phyloP scores from a whole-genome alignment of 1,140 invertebrate species.

The Teleogryllus occipitalis region DNA sequence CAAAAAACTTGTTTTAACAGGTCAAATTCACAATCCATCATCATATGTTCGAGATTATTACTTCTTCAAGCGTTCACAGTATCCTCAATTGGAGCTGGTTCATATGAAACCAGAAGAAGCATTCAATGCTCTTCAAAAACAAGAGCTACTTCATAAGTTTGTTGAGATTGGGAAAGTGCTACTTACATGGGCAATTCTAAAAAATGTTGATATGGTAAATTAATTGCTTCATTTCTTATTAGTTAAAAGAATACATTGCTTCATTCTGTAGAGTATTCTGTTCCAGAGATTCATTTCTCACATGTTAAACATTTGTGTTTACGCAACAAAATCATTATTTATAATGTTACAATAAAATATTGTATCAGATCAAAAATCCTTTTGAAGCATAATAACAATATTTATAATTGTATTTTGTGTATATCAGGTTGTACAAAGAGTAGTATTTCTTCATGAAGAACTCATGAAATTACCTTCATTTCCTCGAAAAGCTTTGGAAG shows the following conservation, averaged over 20 bases:
- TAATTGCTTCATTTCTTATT: not conserved
- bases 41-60: constrained; percentile 96
- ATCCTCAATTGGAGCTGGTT: constrained; percentile 92
- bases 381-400: too few relatives aligned
- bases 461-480: constrained; percentile 97
- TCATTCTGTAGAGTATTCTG: too few relatives aligned
- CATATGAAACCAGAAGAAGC: constrained; percentile 89
- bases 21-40: constrained; percentile 89
- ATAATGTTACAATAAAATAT: too few relatives aligned
- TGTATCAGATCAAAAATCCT: too few relatives aligned
- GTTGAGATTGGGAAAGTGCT: constrained; percentile 94
- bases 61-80: constrained; percentile 97
- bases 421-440: constrained; percentile 74
- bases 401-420: too few relatives aligned
- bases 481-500: constrained; percentile 93
- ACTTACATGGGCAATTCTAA: constrained; percentile 80
- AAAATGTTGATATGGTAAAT: constrained; percentile 77
- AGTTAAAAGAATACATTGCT: too few relatives aligned
- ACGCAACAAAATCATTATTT: too few relatives aligned
- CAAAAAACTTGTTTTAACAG: constrained; percentile 41
- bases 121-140: constrained; percentile 81
- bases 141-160: constrained; percentile 90
- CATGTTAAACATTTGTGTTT: too few relatives aligned
- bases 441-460: constrained; percentile 98
- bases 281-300: too few relatives aligned